A percentile compares a stretch with the other conserved stretches of the same genome.
Conservation (phyloP, 1,140 invertebrate species). For the Tetramorium simillimum region DNA sequence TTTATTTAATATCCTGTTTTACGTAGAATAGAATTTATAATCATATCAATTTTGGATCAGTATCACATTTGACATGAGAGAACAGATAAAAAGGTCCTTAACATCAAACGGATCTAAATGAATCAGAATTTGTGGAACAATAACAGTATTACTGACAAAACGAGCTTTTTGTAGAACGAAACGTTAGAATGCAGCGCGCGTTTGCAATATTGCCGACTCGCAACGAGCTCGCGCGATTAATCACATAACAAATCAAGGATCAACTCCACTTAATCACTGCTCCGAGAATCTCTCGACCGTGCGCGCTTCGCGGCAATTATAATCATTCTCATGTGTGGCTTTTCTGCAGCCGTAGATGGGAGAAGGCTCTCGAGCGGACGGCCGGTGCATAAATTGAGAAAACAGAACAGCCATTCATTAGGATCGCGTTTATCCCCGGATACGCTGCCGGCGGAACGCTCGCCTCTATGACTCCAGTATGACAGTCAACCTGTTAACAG, state of each 20-base stretch:
- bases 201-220: conserved; percentile 15
- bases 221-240: conserved; percentile 41
- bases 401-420: conserved; percentile 61
- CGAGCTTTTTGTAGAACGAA: conserved; percentile 1
- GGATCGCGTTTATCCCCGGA: conserved; percentile 48
- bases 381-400: conserved; percentile 57
- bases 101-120: not conserved
- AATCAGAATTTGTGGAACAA: not conserved
- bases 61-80: not conserved
- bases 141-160: not conserved
- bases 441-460: conserved; percentile 28
- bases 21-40: not conserved
- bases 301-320: conserved; percentile 43
- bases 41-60: not conserved
- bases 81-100: not conserved
- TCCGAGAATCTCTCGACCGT: not conserved
- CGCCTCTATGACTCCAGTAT: conserved; percentile 43
- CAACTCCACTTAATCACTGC: conserved; percentile 49
- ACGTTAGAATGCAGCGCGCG: not conserved
- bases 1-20: not conserved
- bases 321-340: conserved; percentile 56
- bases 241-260: conserved; percentile 42
- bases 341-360: conserved; percentile 36
- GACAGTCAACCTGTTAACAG: conserved; percentile 56
- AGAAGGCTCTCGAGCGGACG: conserved; percentile 18